A percentile compares a stretch with the other conserved stretches of the same genome.
Evolutionary conservation across 2,797 vertebrate species (phyloP).

Genomic region (Steatocranus sp.): DNA sequence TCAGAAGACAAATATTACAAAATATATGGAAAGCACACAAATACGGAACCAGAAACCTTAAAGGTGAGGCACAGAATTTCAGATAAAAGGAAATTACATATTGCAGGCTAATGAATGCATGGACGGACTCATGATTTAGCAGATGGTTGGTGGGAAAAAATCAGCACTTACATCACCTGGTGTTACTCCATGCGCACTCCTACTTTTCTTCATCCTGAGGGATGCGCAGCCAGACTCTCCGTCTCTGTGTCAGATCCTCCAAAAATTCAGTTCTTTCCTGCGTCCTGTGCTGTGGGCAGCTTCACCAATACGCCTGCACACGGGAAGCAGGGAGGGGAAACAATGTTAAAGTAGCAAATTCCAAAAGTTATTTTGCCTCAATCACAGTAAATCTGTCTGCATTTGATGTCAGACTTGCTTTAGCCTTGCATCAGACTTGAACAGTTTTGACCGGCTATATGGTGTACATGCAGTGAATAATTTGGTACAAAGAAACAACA

Average conservation of each 20-base stretch:
- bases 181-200: constrained; percentile 85
- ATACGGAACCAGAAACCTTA: constrained; percentile 11
- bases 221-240: constrained; percentile 6
- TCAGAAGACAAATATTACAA: background rate
- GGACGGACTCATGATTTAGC: background rate
- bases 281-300: constrained; percentile 22
- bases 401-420: background rate
- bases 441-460: background rate
- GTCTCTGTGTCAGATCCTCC: background rate
- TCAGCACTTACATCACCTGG: constrained; percentile 82
- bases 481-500: background rate
- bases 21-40: constrained; percentile 1
- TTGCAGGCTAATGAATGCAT: background rate
- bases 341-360: constrained; percentile 3
- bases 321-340: background rate
- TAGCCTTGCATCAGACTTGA: background rate
- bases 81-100: background rate
- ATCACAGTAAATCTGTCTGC: background rate
- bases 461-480: background rate
- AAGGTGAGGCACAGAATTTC: background rate
- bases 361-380: constrained; percentile 12
- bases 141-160: constrained; percentile 22
- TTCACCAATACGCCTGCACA: constrained; percentile 41
- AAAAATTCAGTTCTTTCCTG: constrained; percentile 3
- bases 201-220: constrained; percentile 92